Evolutionary conservation across 2,888 invertebrate species (phyloP), one percentile per base, ranked within the genome.

Genomic region (Orchesella flavescens): DNA sequence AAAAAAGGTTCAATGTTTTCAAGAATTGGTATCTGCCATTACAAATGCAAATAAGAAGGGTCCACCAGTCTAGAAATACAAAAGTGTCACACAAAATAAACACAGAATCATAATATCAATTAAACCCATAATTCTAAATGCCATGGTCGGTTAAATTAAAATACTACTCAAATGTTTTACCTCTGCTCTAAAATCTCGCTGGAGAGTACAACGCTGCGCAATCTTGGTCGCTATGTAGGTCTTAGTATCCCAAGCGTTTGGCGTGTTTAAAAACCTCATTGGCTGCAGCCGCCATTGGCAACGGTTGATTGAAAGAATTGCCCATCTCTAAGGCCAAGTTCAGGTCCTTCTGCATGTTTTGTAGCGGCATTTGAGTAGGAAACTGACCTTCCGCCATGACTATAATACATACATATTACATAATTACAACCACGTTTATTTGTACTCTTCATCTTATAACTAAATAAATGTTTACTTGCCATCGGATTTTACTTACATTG

Each of bases 181-280:
- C n/a, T 57, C n/a, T 57, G n/a, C 17, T 57, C 93, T 94, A 97
- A 93, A 96, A 96, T 90, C 96, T 92, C 88, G 96, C 95, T 89
- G 96, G 93, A 89, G 96, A 95, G 91, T 96, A 97, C 86, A 98
- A 96, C 86, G 97, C 96, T 88, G 97, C 95, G 21, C 95, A 95
- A 91, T 98, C 98, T 90, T 97, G 96, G 89, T 96, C 95, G 66
- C 96, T 95, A 97, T n/a, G n/a, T n/a, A n/a, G n/a, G n/a, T n/a
- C n/a, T n/a, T n/a, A n/a, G 90, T 97, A 97, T 19, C 98, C 98
- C 89, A 97, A 94, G 85, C 97, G 94, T 91, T 97, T 95, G 88
- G 97, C 97, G 91, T 97, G 97, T 91, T 98, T 98, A 92, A 96
- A 98, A 89, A 97, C 95, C 92, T 98, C 98, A 91, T 98, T 98